Evolutionary conservation across 53 echinoderm and acorn worm species (phyloP), one percentile per base, ranked within the genome.

Genomic region (Zoroaster sp.): DNA sequence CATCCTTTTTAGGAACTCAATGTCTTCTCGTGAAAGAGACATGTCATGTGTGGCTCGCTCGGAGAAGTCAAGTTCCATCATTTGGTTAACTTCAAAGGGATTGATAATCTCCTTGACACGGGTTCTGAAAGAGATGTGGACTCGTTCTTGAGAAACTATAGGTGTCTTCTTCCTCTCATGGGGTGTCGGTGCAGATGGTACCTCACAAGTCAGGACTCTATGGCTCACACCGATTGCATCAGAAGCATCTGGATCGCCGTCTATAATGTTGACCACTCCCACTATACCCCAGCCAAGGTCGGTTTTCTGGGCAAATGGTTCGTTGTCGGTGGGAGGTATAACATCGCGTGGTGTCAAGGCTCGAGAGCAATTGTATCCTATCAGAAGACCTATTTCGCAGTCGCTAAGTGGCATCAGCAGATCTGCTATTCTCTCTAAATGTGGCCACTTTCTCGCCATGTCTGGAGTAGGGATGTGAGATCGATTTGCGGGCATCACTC

Each of bases 201-300:
- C 33, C 28, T 75, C 30, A 30, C 30, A 47, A 2, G 49, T 45
- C 76, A 75, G 11, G 14, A 75, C 15, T 75, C 76, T 45, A 30
- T 79, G 79, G 32, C 79, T 65, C 8, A 39, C 65, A 21, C 79
- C 79, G 2, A 79, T 38, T 21, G 79, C 55, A 63, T 79, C 65
- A 32, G 17, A 59, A 17, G 21, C 79, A 63, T 79, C 65, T 7
- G 3, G 45, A 18, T 74, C 74, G 11, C 63, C 43, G 9, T 33
- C 42, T 23, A 54, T 65, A 14, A 78, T 53, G 34, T 80, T 66
- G 25, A 83, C 72, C 44, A 87, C 67, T 20, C 93, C 89, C 1
- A 93, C 77, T 14, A 93, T 83, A 18, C 93, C 86, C 93, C 93
- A 93, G 25, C 93, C 93, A 34, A 91, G 83, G 49, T 92, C 92